phyloP scores from a whole-genome alignment of 2,888 invertebrate genomes.

The Callimorpha dominula region DNA sequence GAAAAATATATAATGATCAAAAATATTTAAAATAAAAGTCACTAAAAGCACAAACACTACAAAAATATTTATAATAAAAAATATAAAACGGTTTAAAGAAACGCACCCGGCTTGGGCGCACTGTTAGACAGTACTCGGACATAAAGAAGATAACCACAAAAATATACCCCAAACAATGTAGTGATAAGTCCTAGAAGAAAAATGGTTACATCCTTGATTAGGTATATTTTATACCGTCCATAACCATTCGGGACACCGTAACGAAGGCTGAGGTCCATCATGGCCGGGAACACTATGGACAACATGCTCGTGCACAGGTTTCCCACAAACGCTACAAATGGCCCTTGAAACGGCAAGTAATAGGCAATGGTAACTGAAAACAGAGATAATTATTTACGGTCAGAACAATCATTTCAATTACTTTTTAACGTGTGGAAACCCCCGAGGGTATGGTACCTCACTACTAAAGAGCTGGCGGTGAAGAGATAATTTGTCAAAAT shows the following conservation, averaged over 20 bases:
- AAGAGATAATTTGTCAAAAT: background rate
- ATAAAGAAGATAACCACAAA: conserved; percentile 64
- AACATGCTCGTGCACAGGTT: conserved; percentile 68
- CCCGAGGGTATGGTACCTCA: too few species aligned
- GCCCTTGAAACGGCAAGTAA: conserved; percentile 68
- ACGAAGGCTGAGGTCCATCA: conserved; percentile 70
- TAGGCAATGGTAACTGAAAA: conserved; percentile 70
- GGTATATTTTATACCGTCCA: conserved; percentile 55
- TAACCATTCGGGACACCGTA: conserved; percentile 61
- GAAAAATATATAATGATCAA: background rate
- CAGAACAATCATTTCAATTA: background rate
- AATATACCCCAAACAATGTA: conserved; percentile 56
- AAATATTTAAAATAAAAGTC: background rate
- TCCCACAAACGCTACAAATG: conserved; percentile 72
- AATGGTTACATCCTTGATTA: conserved; percentile 62
- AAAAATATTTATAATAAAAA: background rate
- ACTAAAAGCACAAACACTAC: too few species aligned
- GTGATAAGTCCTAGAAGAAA: conserved; percentile 55
- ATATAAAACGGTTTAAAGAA: background rate
- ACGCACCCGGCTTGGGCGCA: background rate
- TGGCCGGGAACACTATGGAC: conserved; percentile 68
- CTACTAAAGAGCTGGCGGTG: too few species aligned
- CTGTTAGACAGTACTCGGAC: conserved; percentile 51
- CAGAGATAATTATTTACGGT: background rate
- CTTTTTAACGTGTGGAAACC: too few species aligned